Conservation (phyloP, 2,888 invertebrate species). For the Mermis nigrescens region DNA sequence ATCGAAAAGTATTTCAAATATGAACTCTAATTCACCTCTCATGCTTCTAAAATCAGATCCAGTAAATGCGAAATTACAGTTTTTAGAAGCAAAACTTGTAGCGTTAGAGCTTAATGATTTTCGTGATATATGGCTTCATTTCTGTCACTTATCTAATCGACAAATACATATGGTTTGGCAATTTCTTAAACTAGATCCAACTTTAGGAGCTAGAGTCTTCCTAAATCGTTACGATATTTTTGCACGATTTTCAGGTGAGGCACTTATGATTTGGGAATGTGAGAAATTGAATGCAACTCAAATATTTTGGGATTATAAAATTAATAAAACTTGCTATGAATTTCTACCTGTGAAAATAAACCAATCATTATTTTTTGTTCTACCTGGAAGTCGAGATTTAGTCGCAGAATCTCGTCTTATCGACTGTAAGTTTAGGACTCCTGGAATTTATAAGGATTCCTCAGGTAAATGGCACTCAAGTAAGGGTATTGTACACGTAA, state of each 20-base stretch:
- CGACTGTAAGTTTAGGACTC: background rate
- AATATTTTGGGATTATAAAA: conserved; percentile 6
- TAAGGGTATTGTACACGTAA: background rate
- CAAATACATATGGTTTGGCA: conserved; percentile 1
- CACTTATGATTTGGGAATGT: conserved; percentile 6
- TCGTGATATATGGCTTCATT: background rate
- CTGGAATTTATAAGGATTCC: background rate
- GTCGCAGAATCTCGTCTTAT: background rate
- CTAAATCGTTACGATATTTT: conserved; percentile 4
- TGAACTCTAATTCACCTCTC: too few species aligned
- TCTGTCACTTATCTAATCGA: background rate
- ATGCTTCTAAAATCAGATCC: conserved; percentile 6
- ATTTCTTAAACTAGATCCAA: conserved; percentile 1
- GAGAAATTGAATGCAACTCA: background rate
- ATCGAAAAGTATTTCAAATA: too few species aligned
- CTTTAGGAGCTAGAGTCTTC: conserved; percentile 4
- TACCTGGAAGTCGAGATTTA: background rate
- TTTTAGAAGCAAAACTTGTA: background rate
- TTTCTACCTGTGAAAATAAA: background rate
- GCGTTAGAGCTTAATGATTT: background rate
- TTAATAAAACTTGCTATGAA: conserved; percentile 7
- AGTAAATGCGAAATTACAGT: conserved; percentile 5
- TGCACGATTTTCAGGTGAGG: conserved; percentile 7
- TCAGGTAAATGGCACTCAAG: background rate
- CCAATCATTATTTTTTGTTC: background rate